Conservation (phyloP, 1,140 invertebrate genomes). For the Orius insidiosus region DNA sequence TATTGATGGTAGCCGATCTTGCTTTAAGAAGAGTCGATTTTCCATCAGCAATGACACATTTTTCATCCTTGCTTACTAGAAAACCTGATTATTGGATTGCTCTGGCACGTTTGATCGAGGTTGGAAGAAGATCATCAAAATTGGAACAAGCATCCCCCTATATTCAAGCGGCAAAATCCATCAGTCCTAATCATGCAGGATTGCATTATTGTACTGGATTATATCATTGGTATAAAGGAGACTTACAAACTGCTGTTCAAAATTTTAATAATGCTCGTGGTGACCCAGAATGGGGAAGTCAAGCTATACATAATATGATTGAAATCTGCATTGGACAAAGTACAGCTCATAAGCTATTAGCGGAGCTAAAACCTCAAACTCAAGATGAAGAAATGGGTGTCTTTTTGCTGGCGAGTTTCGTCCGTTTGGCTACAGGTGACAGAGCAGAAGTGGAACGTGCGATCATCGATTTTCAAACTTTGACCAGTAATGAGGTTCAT, state of each 20-base stretch:
- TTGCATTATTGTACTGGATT: slow-evolving; percentile 57
- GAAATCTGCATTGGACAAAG: slow-evolving; percentile 23
- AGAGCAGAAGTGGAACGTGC: slow-evolving; percentile 63
- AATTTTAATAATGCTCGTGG: slow-evolving; percentile 73
- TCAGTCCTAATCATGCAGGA: slow-evolving; percentile 32
- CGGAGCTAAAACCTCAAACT: slow-evolving; percentile 56
- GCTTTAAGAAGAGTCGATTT: slow-evolving; percentile 88
- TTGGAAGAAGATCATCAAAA: slow-evolving; percentile 30
- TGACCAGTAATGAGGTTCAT: slow-evolving; percentile 46
- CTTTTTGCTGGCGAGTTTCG: slow-evolving; percentile 62
- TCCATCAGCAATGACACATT: slow-evolving; percentile 78
- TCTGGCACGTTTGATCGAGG: slow-evolving; percentile 69
- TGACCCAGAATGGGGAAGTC: slow-evolving; percentile 64
- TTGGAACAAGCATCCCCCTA: slow-evolving; percentile 7
- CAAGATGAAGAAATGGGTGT: slow-evolving; percentile 43
- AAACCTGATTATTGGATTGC: slow-evolving; percentile 66
- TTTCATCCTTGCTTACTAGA: slow-evolving; percentile 65
- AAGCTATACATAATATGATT: slow-evolving; percentile 79
- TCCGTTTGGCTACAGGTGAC: slow-evolving; percentile 66
- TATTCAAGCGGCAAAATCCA: slow-evolving; percentile 45
- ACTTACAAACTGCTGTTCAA: slow-evolving; percentile 68
- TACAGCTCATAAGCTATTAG: slow-evolving; percentile 29
- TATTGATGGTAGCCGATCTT: slow-evolving; percentile 89
- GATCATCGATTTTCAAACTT: slow-evolving; percentile 43
- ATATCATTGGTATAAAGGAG: slow-evolving; percentile 72